phyloP scores from a whole-genome alignment of 2,113 vertebrate genomes.

The Cariama cristata region DNA sequence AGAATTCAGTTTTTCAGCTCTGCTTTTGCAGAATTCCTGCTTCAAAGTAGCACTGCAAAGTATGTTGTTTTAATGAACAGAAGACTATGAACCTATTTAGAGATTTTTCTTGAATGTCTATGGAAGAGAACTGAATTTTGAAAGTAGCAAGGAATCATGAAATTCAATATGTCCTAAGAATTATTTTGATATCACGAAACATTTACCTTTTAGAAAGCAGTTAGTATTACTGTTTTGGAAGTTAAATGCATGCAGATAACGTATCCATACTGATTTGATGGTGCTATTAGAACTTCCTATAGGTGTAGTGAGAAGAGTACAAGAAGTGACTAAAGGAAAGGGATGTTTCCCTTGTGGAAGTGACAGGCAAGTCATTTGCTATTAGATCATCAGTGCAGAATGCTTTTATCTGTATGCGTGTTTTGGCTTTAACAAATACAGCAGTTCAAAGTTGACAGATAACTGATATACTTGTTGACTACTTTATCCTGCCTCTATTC shows the following conservation, averaged over 20 bases:
- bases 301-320: not conserved
- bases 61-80: not conserved
- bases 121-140: not conserved
- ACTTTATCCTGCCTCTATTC: not conserved
- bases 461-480: not conserved
- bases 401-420: not conserved
- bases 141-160: not conserved
- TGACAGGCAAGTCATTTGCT: not conserved
- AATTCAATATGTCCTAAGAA: not conserved
- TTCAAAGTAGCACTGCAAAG: not conserved
- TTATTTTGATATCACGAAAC: conserved; percentile 5
- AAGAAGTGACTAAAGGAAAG: not conserved
- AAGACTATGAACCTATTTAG: not conserved
- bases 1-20: not conserved
- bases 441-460: not conserved
- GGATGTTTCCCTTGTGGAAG: not conserved
- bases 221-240: not conserved
- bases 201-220: not conserved
- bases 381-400: not conserved
- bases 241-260: not conserved
- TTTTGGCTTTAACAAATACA: not conserved
- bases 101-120: conserved; percentile 6
- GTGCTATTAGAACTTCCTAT: not conserved
- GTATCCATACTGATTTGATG: not conserved
- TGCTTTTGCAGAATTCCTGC: not conserved